Base-by-base conservation (phyloP, 2,888 invertebrate genomes). In the Lissocephala sabroskyi region DNA sequence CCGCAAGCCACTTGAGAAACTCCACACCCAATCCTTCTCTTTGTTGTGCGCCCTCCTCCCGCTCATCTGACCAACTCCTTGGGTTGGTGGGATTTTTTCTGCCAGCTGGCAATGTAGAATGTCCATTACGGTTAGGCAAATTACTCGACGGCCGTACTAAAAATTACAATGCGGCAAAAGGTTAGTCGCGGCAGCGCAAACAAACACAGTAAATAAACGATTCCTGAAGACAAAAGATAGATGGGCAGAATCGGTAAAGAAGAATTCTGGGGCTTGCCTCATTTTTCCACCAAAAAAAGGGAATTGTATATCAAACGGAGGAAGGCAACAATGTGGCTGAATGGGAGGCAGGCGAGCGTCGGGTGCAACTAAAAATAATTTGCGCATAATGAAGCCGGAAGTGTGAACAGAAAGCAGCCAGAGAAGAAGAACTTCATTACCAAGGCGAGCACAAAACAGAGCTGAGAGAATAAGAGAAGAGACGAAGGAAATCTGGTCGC, bases 351-450 rank as follows among this genome's bases (percentile, higher is more conserved):
- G 3, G 18, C 45, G 18, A 10, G 16, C 13, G 14, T 18, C 28
- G 61, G 75, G 71, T 74, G 65, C 67, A 70, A 70, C 66, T 70
- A 70, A 74, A n/a, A 74, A 70, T 70, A 70, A 70, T 70, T 74
- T 64, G 71, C 71, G 65, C 68, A 70, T 70, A 70, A 70, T 70
- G 75, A 74, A 70, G 67, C 71, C 71, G 75, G 75, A 74, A 70
- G 70, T 74, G 70, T 74, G 71, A 74, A 70, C 56, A 60, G 55
- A 53, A 71, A 65, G 57, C 59, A 63, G 51, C 56, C 54, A 16
- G 17, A 29, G 33, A 42, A 59, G 59, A 62, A 49, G 64, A 73
- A 68, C 74, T 68, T 68, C 65, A 68, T 68, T 73, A 68, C 68
- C 74, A 56, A 51, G 49, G 33, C 49, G 23, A 55, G 36, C 55